Conservation (phyloP, 2,797 vertebrate species). For the Pogonophryne albipinna region DNA sequence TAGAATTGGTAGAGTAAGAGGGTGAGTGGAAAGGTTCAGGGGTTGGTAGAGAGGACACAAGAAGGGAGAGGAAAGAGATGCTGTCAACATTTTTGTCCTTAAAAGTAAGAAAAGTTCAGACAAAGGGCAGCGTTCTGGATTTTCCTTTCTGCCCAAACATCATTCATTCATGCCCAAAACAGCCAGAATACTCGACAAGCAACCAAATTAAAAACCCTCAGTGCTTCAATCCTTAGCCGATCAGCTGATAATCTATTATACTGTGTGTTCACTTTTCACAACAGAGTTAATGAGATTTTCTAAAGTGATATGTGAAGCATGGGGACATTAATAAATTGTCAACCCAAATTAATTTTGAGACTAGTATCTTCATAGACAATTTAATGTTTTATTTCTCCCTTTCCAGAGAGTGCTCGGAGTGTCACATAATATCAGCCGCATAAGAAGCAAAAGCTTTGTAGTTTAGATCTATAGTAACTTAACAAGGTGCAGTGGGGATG, state of each 20-base stretch:
- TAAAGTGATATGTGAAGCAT: constrained; percentile 21
- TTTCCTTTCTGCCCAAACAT: constrained; percentile 63
- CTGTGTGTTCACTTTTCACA: constrained; percentile 4
- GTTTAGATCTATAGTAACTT: background rate
- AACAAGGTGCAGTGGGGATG: background rate
- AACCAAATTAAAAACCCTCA: constrained; percentile 30
- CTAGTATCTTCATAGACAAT: background rate
- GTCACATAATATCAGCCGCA: background rate
- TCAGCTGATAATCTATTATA: constrained; percentile 12
- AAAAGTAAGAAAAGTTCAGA: constrained; percentile 61
- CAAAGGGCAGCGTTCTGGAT: constrained; percentile 57
- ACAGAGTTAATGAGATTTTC: constrained; percentile 40
- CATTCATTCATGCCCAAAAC: constrained; percentile 70
- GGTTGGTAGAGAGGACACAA: constrained; percentile 52
- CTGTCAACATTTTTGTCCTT: constrained; percentile 69
- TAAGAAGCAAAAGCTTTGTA: background rate
- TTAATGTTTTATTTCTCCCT: too few relatives aligned
- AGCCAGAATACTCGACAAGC: constrained; percentile 38
- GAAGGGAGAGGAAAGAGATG: constrained; percentile 46
- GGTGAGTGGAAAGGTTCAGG: constrained; percentile 33
- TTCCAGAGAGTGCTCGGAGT: too few relatives aligned
- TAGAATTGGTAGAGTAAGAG: constrained; percentile 27
- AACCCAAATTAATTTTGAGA: constrained; percentile 19
- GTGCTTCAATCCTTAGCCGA: background rate
- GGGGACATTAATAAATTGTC: constrained; percentile 26